Base-by-base conservation (phyloP, 2,888 invertebrate genomes). In the Ophion obscuratus region DNA sequence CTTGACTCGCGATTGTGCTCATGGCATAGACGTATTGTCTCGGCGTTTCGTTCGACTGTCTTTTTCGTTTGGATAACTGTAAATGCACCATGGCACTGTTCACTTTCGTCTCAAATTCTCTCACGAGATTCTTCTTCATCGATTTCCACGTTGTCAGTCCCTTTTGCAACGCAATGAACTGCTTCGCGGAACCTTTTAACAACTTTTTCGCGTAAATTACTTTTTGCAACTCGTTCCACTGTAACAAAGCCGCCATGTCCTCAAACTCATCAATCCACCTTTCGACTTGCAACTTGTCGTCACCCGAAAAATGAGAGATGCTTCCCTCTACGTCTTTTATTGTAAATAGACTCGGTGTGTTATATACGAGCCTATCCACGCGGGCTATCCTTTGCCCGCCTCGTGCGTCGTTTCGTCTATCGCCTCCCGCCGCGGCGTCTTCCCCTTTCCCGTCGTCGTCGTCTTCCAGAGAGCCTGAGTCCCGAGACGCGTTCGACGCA, bases 111-210 rank as follows among this genome's bases (percentile, higher is more conserved):
- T 62, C 66, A 59, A 89, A 89, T 73, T 88, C 87, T 10, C 31
- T 31, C 7, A 70, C 5, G 10, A 89, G 31, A 2, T 83, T 14
- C 27, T 66, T 86, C 36, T 83, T 87, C 59, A 89, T 64, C 20
- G 64, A 77, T 14, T 44, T 79, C 88, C 86, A 88, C n/a, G 83
- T 68, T 2, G 71, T 87, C 3, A 74, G 36, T 17, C 73, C 57
- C 31, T 81, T 68, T 53, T 85, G 86, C 47, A 83, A 84, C 10
- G 85, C 78, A 0, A 86, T 75, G 44, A 86, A 88, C 14, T 89
- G 57, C 27, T 89, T 89, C 2, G 89, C 88, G 0, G 88, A 86
- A 17, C 88, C 88, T 5, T 47, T 53, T 24, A 89, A 64, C 31
- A 27, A 27, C 27, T 2, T 2, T 27, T 27, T 27, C 27, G 27